These are phyloP conservation scores for Drosophila mimetica DNA, from an alignment of 2,888 invertebrate genomes.

Conservation along the genomic window DNA sequence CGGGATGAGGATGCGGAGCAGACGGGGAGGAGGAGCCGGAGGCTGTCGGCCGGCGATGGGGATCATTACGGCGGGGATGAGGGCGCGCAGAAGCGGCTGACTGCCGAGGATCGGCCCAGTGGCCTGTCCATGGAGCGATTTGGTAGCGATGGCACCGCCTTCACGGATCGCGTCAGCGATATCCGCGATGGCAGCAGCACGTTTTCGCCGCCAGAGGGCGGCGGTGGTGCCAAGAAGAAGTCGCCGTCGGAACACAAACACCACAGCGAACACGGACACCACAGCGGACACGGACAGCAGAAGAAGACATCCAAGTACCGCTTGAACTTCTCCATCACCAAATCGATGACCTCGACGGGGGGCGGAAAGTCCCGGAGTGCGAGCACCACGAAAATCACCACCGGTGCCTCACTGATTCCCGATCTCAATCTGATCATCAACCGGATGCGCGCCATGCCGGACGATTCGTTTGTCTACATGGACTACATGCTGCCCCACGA, in stretches of 20 bases:
- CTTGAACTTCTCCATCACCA: not conserved
- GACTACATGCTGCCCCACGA: conserved; percentile 89
- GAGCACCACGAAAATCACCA: conserved; percentile 47
- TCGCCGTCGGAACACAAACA: not conserved
- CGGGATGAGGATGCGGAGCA: too few relatives aligned
- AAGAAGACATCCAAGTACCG: conserved; percentile 2
- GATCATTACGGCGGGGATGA: not conserved
- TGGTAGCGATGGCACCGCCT: conserved; percentile 6
- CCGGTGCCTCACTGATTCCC: conserved; percentile 81
- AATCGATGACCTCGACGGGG: not conserved
- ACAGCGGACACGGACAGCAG: not conserved
- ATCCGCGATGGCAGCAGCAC: not conserved
- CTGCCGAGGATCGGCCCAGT: not conserved
- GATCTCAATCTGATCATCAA: conserved; percentile 79
- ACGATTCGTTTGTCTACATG: conserved; percentile 90
- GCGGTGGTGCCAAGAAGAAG: not conserved
- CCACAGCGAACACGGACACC: too few relatives aligned
- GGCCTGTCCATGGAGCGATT: conserved; percentile 4
- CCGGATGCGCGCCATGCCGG: conserved; percentile 86
- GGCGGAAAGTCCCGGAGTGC: conserved; percentile 4
- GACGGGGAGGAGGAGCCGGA: not conserved
- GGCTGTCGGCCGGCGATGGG: not conserved
- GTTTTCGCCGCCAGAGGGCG: not conserved
- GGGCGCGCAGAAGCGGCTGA: not conserved
- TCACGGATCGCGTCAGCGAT: conserved; percentile 12